Conservation (phyloP, 2,888 invertebrate species). For the Andricus curvator region DNA sequence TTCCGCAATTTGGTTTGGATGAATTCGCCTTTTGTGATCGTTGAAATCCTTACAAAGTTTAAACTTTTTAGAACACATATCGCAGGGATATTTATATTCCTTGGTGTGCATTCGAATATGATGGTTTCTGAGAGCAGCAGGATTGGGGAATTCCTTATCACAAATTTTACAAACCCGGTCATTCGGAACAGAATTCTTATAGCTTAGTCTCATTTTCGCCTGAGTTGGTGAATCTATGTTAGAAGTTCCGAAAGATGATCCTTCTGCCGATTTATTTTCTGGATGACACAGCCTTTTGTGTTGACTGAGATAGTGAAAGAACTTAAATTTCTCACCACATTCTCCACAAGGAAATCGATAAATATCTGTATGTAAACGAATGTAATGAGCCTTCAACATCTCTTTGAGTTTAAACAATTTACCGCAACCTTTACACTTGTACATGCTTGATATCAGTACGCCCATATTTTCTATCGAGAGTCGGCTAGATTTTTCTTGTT, state of each 20-base stretch:
- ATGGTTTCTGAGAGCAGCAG: background rate
- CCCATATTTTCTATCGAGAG: background rate
- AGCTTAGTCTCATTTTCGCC: background rate
- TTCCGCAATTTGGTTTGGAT: too few species aligned
- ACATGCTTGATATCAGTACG: background rate
- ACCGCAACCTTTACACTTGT: slow-evolving; percentile 63
- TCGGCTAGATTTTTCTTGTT: background rate
- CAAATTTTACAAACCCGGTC: slow-evolving; percentile 1
- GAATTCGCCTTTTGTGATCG: too few species aligned
- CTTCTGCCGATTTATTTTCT: background rate
- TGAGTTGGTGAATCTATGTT: background rate
- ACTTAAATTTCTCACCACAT: slow-evolving; percentile 67
- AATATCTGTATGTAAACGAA: slow-evolving; percentile 64
- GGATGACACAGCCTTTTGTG: slow-evolving; percentile 60
- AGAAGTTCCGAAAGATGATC: background rate
- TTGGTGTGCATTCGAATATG: background rate
- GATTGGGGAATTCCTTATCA: background rate
- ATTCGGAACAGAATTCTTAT: background rate
- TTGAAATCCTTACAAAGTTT: too few species aligned
- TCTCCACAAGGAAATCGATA: slow-evolving; percentile 66
- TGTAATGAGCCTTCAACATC: slow-evolving; percentile 64
- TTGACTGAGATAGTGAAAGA: slow-evolving; percentile 66
- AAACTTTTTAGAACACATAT: background rate
- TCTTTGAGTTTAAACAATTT: slow-evolving; percentile 62
- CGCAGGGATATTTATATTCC: background rate